Percentiles rank a stretch among this genome's conserved stretches.
phyloP scores from a whole-genome alignment of 2,888 invertebrate species.

The Capitulum mitella region DNA sequence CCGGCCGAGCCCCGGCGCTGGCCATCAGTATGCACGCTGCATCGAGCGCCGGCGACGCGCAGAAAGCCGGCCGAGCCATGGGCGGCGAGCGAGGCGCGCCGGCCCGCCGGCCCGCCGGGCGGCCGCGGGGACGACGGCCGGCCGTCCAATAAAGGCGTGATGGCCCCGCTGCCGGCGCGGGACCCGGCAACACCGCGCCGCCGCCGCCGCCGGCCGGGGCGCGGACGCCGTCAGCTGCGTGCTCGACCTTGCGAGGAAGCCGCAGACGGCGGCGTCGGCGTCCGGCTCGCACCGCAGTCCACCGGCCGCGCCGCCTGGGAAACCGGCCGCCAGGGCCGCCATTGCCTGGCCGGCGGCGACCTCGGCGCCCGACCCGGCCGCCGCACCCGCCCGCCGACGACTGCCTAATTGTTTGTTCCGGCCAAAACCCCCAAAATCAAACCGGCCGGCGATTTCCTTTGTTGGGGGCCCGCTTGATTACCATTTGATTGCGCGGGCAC shows the following conservation, averaged over 20 bases:
- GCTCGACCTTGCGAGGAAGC: too few relatives aligned
- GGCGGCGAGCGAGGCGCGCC: background rate
- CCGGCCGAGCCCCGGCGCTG: background rate
- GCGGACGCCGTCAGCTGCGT: too few relatives aligned
- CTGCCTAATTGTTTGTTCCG: slow-evolving; percentile 22
- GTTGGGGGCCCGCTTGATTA: background rate
- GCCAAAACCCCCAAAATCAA: background rate
- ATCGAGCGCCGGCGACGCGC: background rate
- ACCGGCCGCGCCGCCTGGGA: background rate
- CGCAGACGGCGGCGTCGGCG: background rate
- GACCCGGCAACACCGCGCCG: too few relatives aligned
- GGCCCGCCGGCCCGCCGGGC: background rate
- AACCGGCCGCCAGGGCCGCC: background rate
- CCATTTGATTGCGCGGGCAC: slow-evolving; percentile 9
- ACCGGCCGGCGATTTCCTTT: background rate
- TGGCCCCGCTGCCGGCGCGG: too few relatives aligned
- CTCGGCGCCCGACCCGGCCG: background rate
- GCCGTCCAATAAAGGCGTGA: too few relatives aligned
- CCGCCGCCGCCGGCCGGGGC: too few relatives aligned
- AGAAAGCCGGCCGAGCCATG: background rate
- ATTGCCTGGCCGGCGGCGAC: background rate
- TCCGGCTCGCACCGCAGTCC: background rate
- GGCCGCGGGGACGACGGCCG: background rate
- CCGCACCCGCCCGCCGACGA: background rate
- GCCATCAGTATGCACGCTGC: background rate